phyloP scores from a whole-genome alignment of 2,797 vertebrate species.

The Eremophila alpestris region DNA sequence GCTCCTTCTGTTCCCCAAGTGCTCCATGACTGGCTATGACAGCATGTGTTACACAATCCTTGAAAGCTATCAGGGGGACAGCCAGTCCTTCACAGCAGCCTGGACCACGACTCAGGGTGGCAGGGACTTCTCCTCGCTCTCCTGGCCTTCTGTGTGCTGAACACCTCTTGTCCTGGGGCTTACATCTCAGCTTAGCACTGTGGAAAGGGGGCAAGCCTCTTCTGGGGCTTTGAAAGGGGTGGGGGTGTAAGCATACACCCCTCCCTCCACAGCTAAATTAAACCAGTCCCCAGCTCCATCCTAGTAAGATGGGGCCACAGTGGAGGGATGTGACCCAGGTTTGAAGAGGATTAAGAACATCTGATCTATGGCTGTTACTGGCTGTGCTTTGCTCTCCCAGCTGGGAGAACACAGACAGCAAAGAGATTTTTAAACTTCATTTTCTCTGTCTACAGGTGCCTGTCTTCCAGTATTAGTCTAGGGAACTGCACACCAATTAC shows the following conservation, averaged over 20 bases:
- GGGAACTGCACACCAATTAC: constrained; percentile 69
- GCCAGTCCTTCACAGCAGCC: neutral
- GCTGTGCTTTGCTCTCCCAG: neutral
- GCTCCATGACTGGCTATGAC: neutral
- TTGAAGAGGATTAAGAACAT: neutral
- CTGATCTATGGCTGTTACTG: neutral
- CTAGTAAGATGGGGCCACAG: neutral
- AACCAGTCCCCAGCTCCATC: neutral
- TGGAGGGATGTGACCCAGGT: neutral
- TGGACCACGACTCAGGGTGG: neutral
- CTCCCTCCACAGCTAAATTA: neutral
- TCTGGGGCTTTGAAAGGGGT: neutral
- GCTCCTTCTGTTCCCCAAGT: neutral
- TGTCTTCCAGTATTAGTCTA: constrained; percentile 59
- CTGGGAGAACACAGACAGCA: neutral
- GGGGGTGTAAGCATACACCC: neutral
- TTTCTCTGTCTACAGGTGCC: constrained; percentile 52
- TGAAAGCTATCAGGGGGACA: fast-evolving
- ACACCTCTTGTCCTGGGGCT: neutral
- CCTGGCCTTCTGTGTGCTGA: neutral
- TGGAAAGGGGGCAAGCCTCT: neutral
- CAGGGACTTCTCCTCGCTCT: neutral
- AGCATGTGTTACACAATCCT: fast-evolving
- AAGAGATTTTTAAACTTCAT: constrained; percentile 59
- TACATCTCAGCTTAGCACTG: neutral